Base-by-base conservation (phyloP, 2,888 invertebrate genomes). In the Parapristionchus giblindavisi region DNA sequence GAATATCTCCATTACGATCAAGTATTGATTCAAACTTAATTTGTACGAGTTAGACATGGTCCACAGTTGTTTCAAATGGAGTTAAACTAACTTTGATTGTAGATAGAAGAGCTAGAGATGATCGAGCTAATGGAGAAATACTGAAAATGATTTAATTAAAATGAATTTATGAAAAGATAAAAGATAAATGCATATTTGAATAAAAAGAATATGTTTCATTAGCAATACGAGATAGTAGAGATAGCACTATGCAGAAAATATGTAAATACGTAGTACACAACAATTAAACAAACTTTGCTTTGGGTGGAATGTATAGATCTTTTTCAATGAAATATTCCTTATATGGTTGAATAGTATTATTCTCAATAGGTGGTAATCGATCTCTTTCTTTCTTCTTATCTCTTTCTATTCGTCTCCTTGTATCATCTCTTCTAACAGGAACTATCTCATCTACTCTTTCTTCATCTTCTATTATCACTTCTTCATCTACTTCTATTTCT, bases 1-100 rank as follows among this genome's bases (percentile, higher is more conserved):
- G 73, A n/a, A 51, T 36, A 36, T 73, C 73, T 0, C 73, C 73
- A 17, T 73, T 73, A 5, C 73, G 60, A 11, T 73, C 73, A 51
- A 60, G 24, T 14, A 73, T 73, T 5, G 34, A 6, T 14, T 29
- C 34, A 38, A 73, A 73, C 73, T 73, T 11, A 34, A 61, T n/a
- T 5, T 11, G 43, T 6, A 61, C 8, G 29, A 27, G 29, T 32
- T 56, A 56, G 56, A 14, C 24, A 56, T 6, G n/a, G 6, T 8
- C 56, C 56, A 56, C 56, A 14, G 6, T 56, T 56, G 11, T 8
- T 56, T 56, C n/a, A 8, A 56, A 24, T 11, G 11, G 56, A 24
- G 11, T 56, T 56, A 4, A 8, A 65, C 21, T 27, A 24, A 73
- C 60, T 36, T 34, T 43, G 8, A 51, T 38, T 3, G 73, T 21